Evolutionary conservation across 2,113 vertebrate species (phyloP).

Genomic region (Loxodonta africana): DNA sequence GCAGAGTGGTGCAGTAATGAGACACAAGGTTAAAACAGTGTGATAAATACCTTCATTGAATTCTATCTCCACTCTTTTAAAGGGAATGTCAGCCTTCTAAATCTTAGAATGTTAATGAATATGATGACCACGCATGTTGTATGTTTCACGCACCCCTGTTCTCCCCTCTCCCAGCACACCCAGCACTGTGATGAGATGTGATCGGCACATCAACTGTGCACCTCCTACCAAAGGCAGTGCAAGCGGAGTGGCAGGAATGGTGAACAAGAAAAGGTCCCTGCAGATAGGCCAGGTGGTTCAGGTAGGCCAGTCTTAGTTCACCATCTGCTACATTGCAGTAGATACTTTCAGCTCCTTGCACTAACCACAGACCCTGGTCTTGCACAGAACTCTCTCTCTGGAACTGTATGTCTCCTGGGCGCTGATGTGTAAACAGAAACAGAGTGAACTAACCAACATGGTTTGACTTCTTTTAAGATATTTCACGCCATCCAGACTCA

Average conservation of each 20-base stretch:
- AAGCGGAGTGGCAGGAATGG: not conserved
- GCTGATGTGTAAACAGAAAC: not conserved
- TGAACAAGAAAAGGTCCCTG: accelerated
- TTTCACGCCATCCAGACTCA: not conserved
- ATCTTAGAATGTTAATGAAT: not conserved
- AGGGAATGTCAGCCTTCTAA: not conserved
- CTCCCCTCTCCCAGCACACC: not conserved
- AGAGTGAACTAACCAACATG: not conserved
- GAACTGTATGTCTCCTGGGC: not conserved
- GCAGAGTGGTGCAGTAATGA: not conserved
- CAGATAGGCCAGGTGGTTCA: not conserved
- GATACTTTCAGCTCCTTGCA: not conserved
- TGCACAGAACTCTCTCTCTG: not conserved
- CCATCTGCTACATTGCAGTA: accelerated
- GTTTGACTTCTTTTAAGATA: not conserved
- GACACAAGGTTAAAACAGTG: not conserved
- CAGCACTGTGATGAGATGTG: not conserved
- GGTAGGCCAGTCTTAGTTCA: not conserved
- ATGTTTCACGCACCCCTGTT: accelerated
- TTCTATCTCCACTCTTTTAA: not conserved
- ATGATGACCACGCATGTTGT: accelerated
- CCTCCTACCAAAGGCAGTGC: not conserved
- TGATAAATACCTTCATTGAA: not conserved
- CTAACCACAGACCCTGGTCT: not conserved
- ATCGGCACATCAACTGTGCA: not conserved